A percentile compares a stretch with the other conserved stretches of the same genome.
Evolutionary conservation across 2,888 invertebrate genomes (phyloP).

Genomic region (Steromphala cineraria): DNA sequence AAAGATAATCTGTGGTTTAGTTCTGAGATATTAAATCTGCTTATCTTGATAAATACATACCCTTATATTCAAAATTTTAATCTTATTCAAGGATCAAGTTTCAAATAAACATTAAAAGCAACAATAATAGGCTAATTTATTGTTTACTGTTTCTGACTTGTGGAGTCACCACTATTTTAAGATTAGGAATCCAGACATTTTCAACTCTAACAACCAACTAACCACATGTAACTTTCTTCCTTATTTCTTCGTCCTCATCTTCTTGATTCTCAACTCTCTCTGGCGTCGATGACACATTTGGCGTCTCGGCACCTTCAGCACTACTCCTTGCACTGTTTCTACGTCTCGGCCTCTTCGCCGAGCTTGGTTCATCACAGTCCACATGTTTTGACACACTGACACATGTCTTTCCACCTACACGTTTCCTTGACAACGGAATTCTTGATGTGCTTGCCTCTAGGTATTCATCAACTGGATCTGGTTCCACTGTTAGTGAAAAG

Average conservation of each 20-base stretch:
- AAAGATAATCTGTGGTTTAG: no score
- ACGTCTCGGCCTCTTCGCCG: not conserved
- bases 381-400: not conserved
- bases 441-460: constrained; percentile 33
- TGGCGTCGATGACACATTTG: not conserved
- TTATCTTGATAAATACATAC: no score
- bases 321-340: not conserved
- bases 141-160: no score
- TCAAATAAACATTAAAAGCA: no score
- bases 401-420: not conserved
- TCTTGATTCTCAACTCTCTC: not conserved
- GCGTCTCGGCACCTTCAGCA: not conserved
- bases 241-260: constrained; percentile 29
- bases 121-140: no score
- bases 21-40: no score
- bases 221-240: constrained; percentile 57
- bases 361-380: not conserved
- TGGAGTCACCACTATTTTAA: no score
- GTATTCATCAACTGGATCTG: constrained; percentile 45
- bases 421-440: not conserved
- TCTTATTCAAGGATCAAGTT: no score
- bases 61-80: no score
- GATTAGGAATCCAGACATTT: no score
- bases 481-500: constrained; percentile 28
- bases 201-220: no score